phyloP scores from a whole-genome alignment of 2,113 vertebrate species.

The Pyxicephalus adspersus region DNA sequence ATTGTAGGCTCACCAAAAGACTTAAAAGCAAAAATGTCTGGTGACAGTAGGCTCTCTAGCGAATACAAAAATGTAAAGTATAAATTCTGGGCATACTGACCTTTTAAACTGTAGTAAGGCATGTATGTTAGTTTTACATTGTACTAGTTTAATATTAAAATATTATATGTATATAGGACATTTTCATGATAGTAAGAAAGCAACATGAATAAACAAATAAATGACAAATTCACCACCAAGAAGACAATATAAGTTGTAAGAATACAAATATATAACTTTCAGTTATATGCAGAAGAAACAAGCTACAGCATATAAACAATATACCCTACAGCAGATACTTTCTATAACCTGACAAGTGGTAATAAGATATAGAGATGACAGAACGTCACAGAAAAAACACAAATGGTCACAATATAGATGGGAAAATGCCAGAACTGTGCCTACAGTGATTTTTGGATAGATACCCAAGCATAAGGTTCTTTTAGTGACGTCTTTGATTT shows the following conservation, averaged over 20 bases:
- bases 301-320: constrained; percentile 11
- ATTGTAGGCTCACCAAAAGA: too few species aligned
- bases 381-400: constrained; percentile 56
- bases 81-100: too few species aligned
- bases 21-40: too few species aligned
- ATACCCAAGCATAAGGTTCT: constrained; percentile 69
- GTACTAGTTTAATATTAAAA: too few species aligned
- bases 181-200: not conserved
- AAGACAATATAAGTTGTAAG: constrained; percentile 15
- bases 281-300: constrained; percentile 2
- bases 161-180: too few species aligned
- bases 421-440: constrained; percentile 7
- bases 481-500: constrained; percentile 75
- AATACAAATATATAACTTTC: constrained; percentile 13
- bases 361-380: constrained; percentile 50
- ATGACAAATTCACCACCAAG: not conserved
- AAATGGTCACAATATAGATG: constrained; percentile 29
- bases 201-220: too few species aligned
- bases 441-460: constrained; percentile 53
- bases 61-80: too few species aligned
- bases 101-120: too few species aligned
- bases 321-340: constrained; percentile 35
- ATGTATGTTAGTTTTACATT: too few species aligned
- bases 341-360: constrained; percentile 37
- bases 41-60: too few species aligned